Percentiles rank a stretch among this genome's conserved stretches.
Conservation (phyloP, 2,888 invertebrate genomes). For the Eristalinus sepulchralis region DNA sequence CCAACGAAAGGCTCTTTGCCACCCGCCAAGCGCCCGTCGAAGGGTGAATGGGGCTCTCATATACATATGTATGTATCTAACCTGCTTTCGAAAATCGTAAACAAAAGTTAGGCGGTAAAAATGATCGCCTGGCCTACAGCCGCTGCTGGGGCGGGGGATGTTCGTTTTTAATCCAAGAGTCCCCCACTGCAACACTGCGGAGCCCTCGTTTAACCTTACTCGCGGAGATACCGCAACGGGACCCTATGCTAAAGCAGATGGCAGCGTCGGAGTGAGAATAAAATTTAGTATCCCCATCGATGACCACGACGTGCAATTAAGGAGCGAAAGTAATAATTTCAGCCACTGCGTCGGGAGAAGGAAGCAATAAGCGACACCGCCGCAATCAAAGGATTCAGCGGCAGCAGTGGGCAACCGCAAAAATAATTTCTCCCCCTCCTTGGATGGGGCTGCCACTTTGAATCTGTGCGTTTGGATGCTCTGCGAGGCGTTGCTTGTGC, state of each 20-base stretch:
- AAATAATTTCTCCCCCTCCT: constrained; percentile 36
- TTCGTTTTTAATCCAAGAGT: not conserved
- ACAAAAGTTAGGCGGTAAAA: constrained; percentile 3
- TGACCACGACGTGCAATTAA: constrained; percentile 26
- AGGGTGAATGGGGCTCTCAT: not conserved
- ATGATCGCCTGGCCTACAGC: not conserved
- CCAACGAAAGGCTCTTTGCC: not conserved
- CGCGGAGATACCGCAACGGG: not conserved
- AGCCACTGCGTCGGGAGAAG: not conserved
- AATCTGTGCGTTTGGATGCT: not conserved
- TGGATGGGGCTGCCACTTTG: constrained; percentile 5
- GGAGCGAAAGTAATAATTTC: not conserved
- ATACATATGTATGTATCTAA: constrained; percentile 10
- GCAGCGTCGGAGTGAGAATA: not conserved
- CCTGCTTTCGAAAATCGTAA: constrained; percentile 11
- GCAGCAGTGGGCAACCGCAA: constrained; percentile 14
- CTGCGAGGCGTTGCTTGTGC: not conserved
- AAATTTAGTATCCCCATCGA: constrained; percentile 1
- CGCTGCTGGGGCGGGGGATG: not conserved
- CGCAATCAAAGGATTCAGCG: constrained; percentile 19
- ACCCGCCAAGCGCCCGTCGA: not conserved
- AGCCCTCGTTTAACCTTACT: constrained; percentile 10
- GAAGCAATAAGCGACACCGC: constrained; percentile 2
- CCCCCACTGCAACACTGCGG: not conserved
- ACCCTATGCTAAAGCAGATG: not conserved